Percentiles rank a stretch among this genome's conserved stretches.
Conservation (phyloP, 1,140 invertebrate genomes). For the Drosophila kurseongensis region DNA sequence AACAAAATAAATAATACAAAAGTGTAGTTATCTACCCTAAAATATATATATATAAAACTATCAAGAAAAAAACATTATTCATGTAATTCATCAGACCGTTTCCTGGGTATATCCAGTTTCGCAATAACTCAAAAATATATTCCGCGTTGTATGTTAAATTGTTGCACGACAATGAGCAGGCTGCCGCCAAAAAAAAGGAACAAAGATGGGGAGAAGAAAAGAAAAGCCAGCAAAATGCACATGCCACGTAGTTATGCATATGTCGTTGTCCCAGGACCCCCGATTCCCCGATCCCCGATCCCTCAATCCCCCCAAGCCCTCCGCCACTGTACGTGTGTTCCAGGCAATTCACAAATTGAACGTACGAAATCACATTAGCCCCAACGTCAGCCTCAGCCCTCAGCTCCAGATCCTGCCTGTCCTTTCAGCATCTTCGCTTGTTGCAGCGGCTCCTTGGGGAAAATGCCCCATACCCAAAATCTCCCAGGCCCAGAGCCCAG, state of each 20-base stretch:
- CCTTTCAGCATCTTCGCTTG: slow-evolving; percentile 66
- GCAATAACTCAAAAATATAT: neutral
- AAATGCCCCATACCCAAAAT: slow-evolving; percentile 22
- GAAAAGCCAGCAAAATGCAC: slow-evolving; percentile 63
- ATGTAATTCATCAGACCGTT: neutral
- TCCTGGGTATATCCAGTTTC: neutral
- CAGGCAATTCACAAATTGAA: slow-evolving; percentile 78
- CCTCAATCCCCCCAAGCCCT: neutral
- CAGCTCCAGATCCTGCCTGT: slow-evolving; percentile 21
- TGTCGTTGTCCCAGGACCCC: slow-evolving; percentile 43
- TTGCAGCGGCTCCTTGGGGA: slow-evolving; percentile 57
- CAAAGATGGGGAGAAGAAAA: slow-evolving; percentile 7
- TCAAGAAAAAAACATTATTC: too few relatives aligned
- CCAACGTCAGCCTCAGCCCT: slow-evolving; percentile 46
- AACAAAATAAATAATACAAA: too few relatives aligned
- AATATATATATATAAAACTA: too few relatives aligned
- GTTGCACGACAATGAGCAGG: slow-evolving; percentile 76
- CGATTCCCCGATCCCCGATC: neutral
- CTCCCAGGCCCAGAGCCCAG: slow-evolving; percentile 12
- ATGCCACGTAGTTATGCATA: slow-evolving; percentile 80
- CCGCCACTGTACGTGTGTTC: slow-evolving; percentile 45
- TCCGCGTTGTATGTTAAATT: slow-evolving; percentile 73
- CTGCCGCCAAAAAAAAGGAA: slow-evolving; percentile 49
- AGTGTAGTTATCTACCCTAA: neutral
- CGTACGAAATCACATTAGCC: slow-evolving; percentile 78